phyloP scores from a whole-genome alignment of 1,140 invertebrate genomes.

The Sycobia sp. region DNA sequence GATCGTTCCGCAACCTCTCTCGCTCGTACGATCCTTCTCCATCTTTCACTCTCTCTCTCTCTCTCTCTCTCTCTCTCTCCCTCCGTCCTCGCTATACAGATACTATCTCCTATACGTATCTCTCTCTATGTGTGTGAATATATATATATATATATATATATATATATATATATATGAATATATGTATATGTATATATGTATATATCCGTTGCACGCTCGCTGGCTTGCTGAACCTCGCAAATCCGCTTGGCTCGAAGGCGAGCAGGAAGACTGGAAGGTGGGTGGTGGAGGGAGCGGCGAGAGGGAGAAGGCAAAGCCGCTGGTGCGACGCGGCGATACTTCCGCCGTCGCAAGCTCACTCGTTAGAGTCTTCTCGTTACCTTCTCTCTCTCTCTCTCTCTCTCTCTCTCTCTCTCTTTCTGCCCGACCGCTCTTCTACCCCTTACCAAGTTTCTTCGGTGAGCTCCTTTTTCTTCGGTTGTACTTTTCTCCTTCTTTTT shows the following conservation, averaged over 20 bases:
- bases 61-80: too few species aligned
- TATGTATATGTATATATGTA: too few species aligned
- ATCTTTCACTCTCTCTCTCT: too few species aligned
- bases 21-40: too few species aligned
- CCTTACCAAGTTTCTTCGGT: not conserved
- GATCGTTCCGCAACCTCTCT: slow-evolving; percentile 12
- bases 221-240: too few species aligned
- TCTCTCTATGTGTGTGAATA: too few species aligned
- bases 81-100: not conserved
- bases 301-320: slow-evolving; percentile 1
- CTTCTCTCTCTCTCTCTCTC: not conserved
- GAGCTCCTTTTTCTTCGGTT: not conserved
- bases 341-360: slow-evolving; percentile 37
- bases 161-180: too few species aligned
- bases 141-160: not conserved
- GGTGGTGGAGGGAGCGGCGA: not conserved
- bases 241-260: not conserved
- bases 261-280: too few species aligned
- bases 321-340: slow-evolving; percentile 36
- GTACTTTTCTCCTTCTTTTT: not conserved
- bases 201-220: too few species aligned
- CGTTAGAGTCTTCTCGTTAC: slow-evolving; percentile 34
- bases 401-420: not conserved
- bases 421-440: not conserved
- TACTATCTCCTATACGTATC: too few species aligned